Conservation (phyloP, 53 echinoderm and acorn worm species). For the Actinopyga echinites region DNA sequence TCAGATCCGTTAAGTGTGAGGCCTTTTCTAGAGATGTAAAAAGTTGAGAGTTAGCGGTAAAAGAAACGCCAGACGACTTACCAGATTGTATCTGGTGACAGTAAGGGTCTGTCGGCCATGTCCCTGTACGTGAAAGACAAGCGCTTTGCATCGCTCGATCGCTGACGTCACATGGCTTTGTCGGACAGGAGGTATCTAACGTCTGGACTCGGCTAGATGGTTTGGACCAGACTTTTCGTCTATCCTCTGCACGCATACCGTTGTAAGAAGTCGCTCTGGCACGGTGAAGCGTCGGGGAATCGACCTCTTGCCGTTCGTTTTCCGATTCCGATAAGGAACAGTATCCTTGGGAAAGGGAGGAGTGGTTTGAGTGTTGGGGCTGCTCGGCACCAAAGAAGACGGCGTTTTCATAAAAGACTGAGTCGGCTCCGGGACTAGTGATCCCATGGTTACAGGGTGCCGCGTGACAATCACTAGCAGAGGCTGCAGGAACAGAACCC, state of each 20-base stretch:
- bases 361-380: slow-evolving; percentile 32
- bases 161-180: background rate
- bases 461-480: background rate
- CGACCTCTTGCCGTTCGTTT: background rate
- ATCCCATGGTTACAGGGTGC: background rate
- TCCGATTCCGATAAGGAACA: slow-evolving; percentile 29
- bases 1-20: too few relatives aligned
- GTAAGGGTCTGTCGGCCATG: slow-evolving; percentile 40
- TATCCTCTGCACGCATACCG: background rate
- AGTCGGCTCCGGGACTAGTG: slow-evolving; percentile 12
- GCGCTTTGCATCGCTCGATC: background rate
- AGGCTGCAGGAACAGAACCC: background rate
- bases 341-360: slow-evolving; percentile 29
- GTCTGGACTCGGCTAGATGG: slow-evolving; percentile 3
- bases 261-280: background rate
- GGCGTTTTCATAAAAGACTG: slow-evolving; percentile 23
- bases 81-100: slow-evolving; percentile 12
- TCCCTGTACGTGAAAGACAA: slow-evolving; percentile 10
- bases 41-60: too few relatives aligned
- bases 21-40: too few relatives aligned
- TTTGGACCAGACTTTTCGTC: slow-evolving; percentile 9
- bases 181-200: background rate
- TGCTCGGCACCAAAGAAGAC: background rate
- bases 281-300: background rate
- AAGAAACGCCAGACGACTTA: background rate